Conservation (phyloP, 2,113 vertebrate genomes). For the Psittacara wagleri region DNA sequence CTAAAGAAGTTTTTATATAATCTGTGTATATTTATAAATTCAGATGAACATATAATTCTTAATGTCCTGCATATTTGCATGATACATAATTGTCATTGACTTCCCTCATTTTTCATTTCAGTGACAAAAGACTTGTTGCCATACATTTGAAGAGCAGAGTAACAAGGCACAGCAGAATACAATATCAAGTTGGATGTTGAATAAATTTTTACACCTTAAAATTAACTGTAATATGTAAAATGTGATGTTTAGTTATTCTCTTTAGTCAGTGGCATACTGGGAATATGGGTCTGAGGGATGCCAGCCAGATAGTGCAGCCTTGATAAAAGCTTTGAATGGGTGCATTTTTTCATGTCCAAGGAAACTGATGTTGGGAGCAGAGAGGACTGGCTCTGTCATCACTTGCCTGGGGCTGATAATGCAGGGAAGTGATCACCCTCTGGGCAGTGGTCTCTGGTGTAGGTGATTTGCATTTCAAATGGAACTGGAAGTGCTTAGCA, state of each 20-base stretch:
- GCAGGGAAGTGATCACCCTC: neutral
- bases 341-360: neutral
- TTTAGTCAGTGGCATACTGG: neutral
- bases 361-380: neutral
- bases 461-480: neutral
- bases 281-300: neutral
- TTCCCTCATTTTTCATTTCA: slow-evolving; percentile 3
- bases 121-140: neutral
- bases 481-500: neutral
- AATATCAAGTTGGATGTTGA: neutral
- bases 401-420: neutral
- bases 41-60: neutral
- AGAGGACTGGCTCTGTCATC: neutral
- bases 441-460: neutral
- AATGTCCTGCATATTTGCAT: neutral
- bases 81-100: slow-evolving; percentile 1
- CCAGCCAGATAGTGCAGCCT: neutral
- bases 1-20: slow-evolving; percentile 2
- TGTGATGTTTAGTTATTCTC: neutral
- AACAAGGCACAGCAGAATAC: neutral
- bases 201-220: neutral
- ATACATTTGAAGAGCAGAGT: neutral
- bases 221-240: neutral
- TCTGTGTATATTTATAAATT: slow-evolving; percentile 3
- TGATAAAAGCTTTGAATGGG: neutral